Evolutionary conservation across 2,797 vertebrate genomes (phyloP).

Genomic region (Cheirogaleus major): DNA sequence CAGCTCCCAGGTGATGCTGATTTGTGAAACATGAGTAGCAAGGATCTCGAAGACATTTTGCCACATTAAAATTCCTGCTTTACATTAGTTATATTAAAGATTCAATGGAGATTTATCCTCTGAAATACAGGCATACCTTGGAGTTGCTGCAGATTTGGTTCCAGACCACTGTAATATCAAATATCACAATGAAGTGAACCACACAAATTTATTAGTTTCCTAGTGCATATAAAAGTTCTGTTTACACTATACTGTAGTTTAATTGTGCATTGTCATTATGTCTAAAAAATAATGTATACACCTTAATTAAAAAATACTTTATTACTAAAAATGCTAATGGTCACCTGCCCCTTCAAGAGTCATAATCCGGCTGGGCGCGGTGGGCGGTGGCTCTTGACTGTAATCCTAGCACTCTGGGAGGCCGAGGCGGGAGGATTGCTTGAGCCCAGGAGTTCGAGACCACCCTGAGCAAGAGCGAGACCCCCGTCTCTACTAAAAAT

Average conservation of each 20-base stretch:
- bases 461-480: too few species aligned
- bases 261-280: neutral
- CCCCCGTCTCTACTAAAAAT: too few species aligned
- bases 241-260: neutral
- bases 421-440: too few species aligned
- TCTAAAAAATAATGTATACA: neutral
- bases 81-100: neutral
- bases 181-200: neutral
- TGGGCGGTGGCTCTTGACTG: too few species aligned
- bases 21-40: neutral
- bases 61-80: neutral
- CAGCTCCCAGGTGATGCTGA: neutral
- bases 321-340: neutral
- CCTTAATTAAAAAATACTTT: neutral
- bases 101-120: neutral
- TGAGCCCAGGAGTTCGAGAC: too few species aligned
- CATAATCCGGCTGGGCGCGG: neutral
- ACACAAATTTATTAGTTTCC: neutral
- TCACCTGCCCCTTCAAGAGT: neutral
- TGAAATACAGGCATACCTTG: neutral
- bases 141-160: neutral
- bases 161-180: neutral
- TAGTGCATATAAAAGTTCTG: neutral
- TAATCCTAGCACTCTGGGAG: too few species aligned
- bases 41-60: neutral